Percentiles rank a stretch among this genome's conserved stretches.
These are phyloP conservation scores for Rotaria macrura DNA, from an alignment of 2,888 invertebrate genomes.

Conservation along the genomic window DNA sequence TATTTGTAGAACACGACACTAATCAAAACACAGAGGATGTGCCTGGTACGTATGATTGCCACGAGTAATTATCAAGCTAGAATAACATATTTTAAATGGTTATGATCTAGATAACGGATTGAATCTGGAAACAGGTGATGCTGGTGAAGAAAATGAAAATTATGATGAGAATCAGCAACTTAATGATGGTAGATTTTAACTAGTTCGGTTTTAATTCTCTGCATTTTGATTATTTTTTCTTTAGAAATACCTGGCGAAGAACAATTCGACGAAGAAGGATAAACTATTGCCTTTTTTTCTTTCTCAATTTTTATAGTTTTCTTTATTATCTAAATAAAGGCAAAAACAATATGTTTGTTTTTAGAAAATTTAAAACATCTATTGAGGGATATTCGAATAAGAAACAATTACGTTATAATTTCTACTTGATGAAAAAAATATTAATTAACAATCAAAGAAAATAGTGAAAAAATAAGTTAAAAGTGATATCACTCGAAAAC, in stretches of 20 bases:
- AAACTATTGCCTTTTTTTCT: neutral
- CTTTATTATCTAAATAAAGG: slow-evolving; percentile 4
- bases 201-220: neutral
- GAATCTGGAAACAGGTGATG: neutral
- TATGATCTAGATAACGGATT: neutral
- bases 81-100: neutral
- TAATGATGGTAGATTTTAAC: neutral
- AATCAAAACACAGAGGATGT: neutral
- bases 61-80: neutral
- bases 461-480: neutral
- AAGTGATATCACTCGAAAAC: neutral
- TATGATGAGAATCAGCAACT: neutral
- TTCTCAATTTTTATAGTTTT: neutral
- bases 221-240: neutral
- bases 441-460: neutral
- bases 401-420: neutral
- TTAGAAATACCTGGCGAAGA: neutral
- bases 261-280: slow-evolving; percentile 10
- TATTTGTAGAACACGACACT: neutral
- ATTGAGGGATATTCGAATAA: neutral
- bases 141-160: neutral
- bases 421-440: neutral
- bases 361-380: neutral
- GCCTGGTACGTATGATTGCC: neutral
- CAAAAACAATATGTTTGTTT: neutral